Percentiles rank a stretch among this genome's conserved stretches.
phyloP scores from a whole-genome alignment of 1,140 invertebrate genomes.

The Eumaeus atala region DNA sequence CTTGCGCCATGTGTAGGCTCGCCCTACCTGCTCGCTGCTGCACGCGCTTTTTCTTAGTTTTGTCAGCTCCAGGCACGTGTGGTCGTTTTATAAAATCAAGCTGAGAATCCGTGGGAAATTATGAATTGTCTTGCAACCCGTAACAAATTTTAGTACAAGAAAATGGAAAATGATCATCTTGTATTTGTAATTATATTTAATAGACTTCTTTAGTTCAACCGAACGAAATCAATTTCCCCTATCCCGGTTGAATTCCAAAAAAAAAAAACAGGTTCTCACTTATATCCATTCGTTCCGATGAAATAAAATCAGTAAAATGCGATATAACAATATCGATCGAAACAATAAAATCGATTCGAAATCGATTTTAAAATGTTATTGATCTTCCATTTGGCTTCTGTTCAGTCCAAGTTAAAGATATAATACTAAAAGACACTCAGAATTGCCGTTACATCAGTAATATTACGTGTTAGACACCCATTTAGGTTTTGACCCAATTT shows the following conservation, averaged over 20 bases:
- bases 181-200: no score
- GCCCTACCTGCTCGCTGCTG: no score
- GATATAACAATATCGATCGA: slow-evolving; percentile 5
- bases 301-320: slow-evolving; percentile 5
- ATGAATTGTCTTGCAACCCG: no score
- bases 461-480: background rate
- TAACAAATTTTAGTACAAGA: no score
- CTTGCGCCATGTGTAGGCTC: no score
- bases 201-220: no score
- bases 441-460: slow-evolving; percentile 1
- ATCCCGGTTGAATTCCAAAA: background rate
- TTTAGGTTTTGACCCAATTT: background rate
- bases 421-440: slow-evolving; percentile 3
- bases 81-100: no score
- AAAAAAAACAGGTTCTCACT: background rate
- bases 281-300: background rate
- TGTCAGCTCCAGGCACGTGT: no score
- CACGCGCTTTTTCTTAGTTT: no score
- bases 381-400: slow-evolving; percentile 1
- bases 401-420: background rate
- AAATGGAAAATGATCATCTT: no score
- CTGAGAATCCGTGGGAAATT: no score
- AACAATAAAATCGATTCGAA: slow-evolving; percentile 3
- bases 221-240: no score
- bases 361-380: slow-evolving; percentile 11